phyloP scores from a whole-genome alignment of 2,888 invertebrate genomes.

The Drepana falcataria region DNA sequence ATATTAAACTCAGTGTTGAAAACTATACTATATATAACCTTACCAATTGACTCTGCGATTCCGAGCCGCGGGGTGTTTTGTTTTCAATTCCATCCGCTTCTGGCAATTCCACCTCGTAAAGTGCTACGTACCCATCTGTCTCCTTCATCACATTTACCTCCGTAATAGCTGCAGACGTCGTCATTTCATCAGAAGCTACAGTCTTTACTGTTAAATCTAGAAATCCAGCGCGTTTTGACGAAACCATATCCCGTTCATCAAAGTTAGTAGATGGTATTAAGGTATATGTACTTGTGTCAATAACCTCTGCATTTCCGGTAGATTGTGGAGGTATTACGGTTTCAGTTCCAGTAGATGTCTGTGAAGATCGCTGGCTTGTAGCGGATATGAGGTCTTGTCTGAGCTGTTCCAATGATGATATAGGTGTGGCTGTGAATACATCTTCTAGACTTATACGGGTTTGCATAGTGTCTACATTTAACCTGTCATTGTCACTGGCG shows the following conservation, averaged over 20 bases:
- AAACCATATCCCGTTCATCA: conserved; percentile 31
- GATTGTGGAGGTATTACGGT: not conserved
- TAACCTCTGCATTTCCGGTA: not conserved
- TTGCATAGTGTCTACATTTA: conserved; percentile 31
- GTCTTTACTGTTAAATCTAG: conserved; percentile 43
- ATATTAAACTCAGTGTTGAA: too few relatives aligned
- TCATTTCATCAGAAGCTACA: conserved; percentile 5
- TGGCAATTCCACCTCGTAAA: conserved; percentile 25
- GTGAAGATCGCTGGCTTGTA: conserved; percentile 4
- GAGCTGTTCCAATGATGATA: conserved; percentile 34
- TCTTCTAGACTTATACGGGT: conserved; percentile 31
- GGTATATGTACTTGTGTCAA: conserved; percentile 5
- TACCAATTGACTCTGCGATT: conserved; percentile 57
- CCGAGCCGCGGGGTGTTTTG: conserved; percentile 24
- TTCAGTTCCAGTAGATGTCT: not conserved
- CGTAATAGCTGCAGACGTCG: conserved; percentile 12
- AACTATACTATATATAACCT: conserved; percentile 17
- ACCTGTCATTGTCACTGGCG: conserved; percentile 23
- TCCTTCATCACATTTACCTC: conserved; percentile 10
- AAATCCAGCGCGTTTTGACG: conserved; percentile 56
- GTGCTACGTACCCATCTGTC: conserved; percentile 21
- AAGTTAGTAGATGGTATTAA: conserved; percentile 5
- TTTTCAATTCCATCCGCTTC: conserved; percentile 21
- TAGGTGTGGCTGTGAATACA: conserved; percentile 25
- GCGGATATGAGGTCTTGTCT: conserved; percentile 24